Evolutionary conservation across 2,113 vertebrate species (phyloP).

Genomic region (Pseudolaguvia tuberculata): DNA sequence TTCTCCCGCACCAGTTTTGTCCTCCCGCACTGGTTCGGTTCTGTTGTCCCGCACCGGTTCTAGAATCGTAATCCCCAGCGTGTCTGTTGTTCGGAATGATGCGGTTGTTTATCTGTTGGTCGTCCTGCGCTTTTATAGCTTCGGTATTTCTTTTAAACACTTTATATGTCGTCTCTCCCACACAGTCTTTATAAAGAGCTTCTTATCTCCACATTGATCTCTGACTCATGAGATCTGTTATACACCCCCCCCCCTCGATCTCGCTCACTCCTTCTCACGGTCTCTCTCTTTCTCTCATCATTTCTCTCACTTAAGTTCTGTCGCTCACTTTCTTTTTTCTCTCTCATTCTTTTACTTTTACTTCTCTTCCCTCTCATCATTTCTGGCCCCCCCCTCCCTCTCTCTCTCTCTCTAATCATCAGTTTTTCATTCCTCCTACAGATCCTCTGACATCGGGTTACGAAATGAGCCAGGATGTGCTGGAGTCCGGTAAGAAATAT

Average conservation of each 20-base stretch:
- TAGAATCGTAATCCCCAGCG: background rate
- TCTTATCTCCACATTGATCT: conserved; percentile 15
- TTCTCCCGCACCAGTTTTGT: too few species aligned
- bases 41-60: too few species aligned
- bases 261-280: background rate
- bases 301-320: background rate
- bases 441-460: conserved; percentile 58
- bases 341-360: background rate
- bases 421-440: conserved; percentile 53
- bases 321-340: background rate
- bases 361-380: background rate
- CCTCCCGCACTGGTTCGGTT: too few species aligned
- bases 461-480: conserved; percentile 67
- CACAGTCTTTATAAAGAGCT: conserved; percentile 27
- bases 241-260: background rate
- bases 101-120: background rate
- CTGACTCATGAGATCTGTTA: background rate
- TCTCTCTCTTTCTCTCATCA: background rate
- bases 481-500: conserved; percentile 66
- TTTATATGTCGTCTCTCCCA: conserved; percentile 27
- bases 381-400: too few species aligned
- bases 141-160: conserved; percentile 24
- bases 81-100: background rate
- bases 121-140: background rate
- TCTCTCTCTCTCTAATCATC: background rate